Evolutionary conservation across 2,888 invertebrate species (phyloP).

Genomic region (Cordylochernes scorpioides): DNA sequence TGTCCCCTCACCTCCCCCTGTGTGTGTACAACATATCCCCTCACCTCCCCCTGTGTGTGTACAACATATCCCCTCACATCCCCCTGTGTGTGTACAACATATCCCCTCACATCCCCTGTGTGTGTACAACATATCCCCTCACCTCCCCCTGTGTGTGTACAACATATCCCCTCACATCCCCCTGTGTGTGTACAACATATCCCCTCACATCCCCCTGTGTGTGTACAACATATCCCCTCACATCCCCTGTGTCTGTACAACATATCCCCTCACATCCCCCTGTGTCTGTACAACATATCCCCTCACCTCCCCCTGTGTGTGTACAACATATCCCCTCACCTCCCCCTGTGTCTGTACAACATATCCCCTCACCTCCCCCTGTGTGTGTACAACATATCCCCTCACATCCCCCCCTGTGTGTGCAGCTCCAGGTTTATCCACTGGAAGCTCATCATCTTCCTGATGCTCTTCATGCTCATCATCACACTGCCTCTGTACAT

Average conservation of each 20-base stretch:
- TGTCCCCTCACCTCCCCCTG: conserved; percentile 7
- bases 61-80: conserved; percentile 26
- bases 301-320: conserved; percentile 12
- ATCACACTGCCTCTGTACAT: conserved; percentile 89
- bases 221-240: too few species aligned
- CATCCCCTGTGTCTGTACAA: too few species aligned
- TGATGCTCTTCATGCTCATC: conserved; percentile 73
- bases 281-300: conserved; percentile 28
- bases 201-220: conserved; percentile 11
- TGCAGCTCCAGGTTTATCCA: conserved; percentile 67
- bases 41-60: conserved; percentile 17
- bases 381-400: conserved; percentile 24
- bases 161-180: conserved; percentile 25
- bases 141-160: conserved; percentile 19
- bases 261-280: conserved; percentile 2
- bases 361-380: conserved; percentile 4
- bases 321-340: conserved; percentile 27
- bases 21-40: conserved; percentile 28
- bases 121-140: conserved; percentile 4
- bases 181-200: conserved; percentile 28
- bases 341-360: conserved; percentile 28
- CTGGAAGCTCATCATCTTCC: conserved; percentile 77
- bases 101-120: too few species aligned
- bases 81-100: conserved; percentile 29
- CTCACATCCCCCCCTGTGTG: conserved; percentile 15